phyloP scores from a whole-genome alignment of 2,888 invertebrate species.

The Tanypteryx hageni region DNA sequence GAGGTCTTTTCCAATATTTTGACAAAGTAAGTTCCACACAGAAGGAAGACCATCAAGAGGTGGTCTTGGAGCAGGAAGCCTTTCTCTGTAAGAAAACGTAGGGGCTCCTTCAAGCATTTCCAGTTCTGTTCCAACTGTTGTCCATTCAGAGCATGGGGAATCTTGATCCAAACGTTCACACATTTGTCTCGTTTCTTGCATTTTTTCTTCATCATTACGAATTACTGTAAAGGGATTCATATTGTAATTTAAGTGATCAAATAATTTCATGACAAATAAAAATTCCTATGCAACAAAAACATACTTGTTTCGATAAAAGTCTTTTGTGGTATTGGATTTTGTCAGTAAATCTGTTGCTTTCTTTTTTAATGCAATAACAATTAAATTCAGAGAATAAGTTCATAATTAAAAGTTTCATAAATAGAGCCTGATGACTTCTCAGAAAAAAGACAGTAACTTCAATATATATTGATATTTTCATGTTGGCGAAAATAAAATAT shows the following conservation, averaged over 20 bases:
- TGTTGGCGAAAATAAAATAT: too few species aligned
- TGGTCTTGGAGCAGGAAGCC: slow-evolving; percentile 84
- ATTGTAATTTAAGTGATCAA: background rate
- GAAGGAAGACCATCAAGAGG: slow-evolving; percentile 84
- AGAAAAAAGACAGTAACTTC: too few species aligned
- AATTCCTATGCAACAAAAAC: background rate
- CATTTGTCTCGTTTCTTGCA: slow-evolving; percentile 8
- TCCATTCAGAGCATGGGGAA: slow-evolving; percentile 49
- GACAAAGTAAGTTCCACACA: slow-evolving; percentile 87
- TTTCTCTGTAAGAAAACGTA: slow-evolving; percentile 25
- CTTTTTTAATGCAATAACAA: too few species aligned
- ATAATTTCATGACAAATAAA: background rate
- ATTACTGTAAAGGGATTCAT: slow-evolving; percentile 32
- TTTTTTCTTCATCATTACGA: slow-evolving; percentile 27
- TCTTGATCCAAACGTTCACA: slow-evolving; percentile 53
- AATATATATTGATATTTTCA: too few species aligned
- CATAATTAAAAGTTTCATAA: too few species aligned
- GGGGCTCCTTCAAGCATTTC: slow-evolving; percentile 45
- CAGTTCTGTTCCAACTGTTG: slow-evolving; percentile 47
- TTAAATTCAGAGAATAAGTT: too few species aligned
- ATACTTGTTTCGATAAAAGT: background rate
- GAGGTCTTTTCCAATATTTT: slow-evolving; percentile 91
- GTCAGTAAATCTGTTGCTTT: too few species aligned
- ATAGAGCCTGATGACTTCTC: too few species aligned
- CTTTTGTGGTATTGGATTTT: too few species aligned